These are phyloP conservation scores for Nyctereutes procyonoides DNA, from an alignment of 2,113 vertebrate genomes.

Conservation along the genomic window DNA sequence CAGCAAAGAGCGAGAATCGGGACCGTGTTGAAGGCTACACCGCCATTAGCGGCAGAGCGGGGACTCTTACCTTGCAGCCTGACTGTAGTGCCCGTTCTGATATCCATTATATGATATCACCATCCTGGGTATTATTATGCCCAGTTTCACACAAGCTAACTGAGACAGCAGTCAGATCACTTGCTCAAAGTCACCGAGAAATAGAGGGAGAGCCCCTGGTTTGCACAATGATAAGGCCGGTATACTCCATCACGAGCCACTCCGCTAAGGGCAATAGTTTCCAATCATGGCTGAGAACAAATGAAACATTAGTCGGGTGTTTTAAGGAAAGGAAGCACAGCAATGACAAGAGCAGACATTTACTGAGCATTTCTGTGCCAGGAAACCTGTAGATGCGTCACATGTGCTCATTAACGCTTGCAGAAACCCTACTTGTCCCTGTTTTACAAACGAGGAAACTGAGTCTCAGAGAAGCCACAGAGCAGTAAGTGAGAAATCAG, in stretches of 20 bases:
- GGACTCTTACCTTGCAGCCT: not conserved
- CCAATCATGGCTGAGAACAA: not conserved
- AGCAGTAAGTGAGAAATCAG: not conserved
- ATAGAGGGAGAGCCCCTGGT: not conserved
- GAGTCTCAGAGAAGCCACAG: not conserved
- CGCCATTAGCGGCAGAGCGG: not conserved
- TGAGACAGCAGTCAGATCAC: not conserved
- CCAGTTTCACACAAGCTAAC: not conserved
- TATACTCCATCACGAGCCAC: not conserved
- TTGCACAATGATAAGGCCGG: not conserved
- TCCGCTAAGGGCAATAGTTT: not conserved
- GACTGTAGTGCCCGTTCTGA: not conserved
- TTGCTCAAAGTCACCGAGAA: not conserved
- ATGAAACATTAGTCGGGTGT: not conserved
- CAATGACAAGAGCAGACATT: not conserved
- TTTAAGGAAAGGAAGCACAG: not conserved
- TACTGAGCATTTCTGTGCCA: not conserved
- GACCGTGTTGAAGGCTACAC: not conserved
- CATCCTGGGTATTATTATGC: not conserved
- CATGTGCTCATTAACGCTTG: not conserved
- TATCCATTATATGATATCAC: not conserved
- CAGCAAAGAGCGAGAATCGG: constrained; percentile 24
- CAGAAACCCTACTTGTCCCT: not conserved
- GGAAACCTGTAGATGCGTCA: not conserved
- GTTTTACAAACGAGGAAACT: not conserved